Evolutionary conservation across 2,113 vertebrate species (phyloP).

Genomic region (Hemibates koningsi): DNA sequence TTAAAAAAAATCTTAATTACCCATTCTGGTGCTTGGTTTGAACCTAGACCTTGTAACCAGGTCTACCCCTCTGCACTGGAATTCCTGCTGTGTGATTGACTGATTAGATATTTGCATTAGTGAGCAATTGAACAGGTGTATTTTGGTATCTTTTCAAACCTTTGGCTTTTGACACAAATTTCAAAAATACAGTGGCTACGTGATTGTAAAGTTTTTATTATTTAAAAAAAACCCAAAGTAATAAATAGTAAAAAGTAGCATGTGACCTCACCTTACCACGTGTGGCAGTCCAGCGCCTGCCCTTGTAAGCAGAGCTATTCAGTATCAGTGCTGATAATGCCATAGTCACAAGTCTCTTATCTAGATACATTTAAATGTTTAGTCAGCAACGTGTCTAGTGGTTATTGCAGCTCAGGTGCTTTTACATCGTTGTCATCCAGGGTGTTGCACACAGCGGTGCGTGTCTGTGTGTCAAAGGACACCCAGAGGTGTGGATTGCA

Average conservation of each 20-base stretch:
- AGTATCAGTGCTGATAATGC: background rate
- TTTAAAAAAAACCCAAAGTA: fast-evolving
- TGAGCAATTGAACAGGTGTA: fast-evolving
- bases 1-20: background rate
- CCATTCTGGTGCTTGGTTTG: background rate
- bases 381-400: background rate
- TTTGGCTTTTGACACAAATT: background rate
- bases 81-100: background rate
- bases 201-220: background rate
- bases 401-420: background rate
- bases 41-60: background rate
- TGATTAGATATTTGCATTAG: background rate
- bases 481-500: background rate
- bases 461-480: background rate
- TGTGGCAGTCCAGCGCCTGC: background rate
- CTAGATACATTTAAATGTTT: background rate
- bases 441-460: background rate
- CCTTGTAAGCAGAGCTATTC: background rate
- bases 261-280: background rate
- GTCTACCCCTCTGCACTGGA: background rate
- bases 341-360: background rate
- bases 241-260: background rate
- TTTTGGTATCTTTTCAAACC: background rate
- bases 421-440: background rate
- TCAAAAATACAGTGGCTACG: fast-evolving